phyloP scores from a whole-genome alignment of 1,140 invertebrate genomes.

The Panonychus citri region DNA sequence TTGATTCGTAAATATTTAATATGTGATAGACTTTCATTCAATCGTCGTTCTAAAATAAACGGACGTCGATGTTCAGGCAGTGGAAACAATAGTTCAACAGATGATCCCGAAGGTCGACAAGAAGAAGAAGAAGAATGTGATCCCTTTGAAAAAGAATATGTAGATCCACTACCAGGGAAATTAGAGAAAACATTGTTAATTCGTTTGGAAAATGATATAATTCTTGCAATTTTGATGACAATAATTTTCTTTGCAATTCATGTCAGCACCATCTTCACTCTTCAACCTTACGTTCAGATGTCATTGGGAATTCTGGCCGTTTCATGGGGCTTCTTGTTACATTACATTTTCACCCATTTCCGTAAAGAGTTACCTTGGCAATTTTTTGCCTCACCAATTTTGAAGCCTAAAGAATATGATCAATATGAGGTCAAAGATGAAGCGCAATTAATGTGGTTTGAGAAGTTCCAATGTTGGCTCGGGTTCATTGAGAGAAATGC shows the following conservation, averaged over 20 bases:
- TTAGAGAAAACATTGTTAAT: constrained; percentile 26
- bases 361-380: constrained; percentile 91
- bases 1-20: constrained; percentile 1
- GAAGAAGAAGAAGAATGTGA: background rate
- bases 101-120: background rate
- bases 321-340: constrained; percentile 58
- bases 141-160: background rate
- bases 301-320: constrained; percentile 54
- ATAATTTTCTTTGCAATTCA: constrained; percentile 78
- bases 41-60: background rate
- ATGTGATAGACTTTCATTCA: background rate
- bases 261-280: constrained; percentile 74
- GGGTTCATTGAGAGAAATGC: constrained; percentile 78
- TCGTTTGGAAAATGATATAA: constrained; percentile 74
- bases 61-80: background rate
- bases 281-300: constrained; percentile 56
- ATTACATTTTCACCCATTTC: constrained; percentile 78
- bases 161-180: constrained; percentile 8
- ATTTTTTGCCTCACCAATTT: constrained; percentile 65
- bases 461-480: constrained; percentile 66
- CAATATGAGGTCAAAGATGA: constrained; percentile 46
- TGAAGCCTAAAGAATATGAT: constrained; percentile 59
- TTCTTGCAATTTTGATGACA: constrained; percentile 57
- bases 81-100: background rate
- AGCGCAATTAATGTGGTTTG: constrained; percentile 79